Evolutionary conservation across 2,113 vertebrate genomes (phyloP), one percentile per base, ranked within the genome.

Genomic region (Callipepla squamata): DNA sequence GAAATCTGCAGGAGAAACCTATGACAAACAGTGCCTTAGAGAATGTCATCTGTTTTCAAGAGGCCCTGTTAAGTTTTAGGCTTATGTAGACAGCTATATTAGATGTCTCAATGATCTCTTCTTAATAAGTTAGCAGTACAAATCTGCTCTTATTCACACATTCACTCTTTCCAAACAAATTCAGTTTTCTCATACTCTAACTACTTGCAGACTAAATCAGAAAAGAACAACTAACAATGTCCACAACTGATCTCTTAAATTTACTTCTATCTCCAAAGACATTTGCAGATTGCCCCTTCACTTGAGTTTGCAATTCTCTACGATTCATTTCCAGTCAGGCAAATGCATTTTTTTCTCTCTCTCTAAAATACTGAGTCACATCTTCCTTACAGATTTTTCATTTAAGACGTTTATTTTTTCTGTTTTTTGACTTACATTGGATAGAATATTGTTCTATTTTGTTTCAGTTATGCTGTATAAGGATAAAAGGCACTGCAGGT

Each of bases 21-120:
- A 36, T 0, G 0, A 42, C 20, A 21, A 51, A 20, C 25, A 61
- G 4, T 5, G 30, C 4, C 26, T 67, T n/a, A 17, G 38, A 55
- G 8, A 72, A 6, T 25, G 7, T 19, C 59, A 7, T 14, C 13
- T 67, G 21, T 58, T 11, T 16, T 90, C 13, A 63, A 30, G 8
- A 80, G 32, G 4, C 1, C 85, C 20, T 36, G 11, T 5, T 55
- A 38, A 74, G 47, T 21, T 34, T 70, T 69, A 38, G 5, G 19
- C 53, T 89, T 28, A 55, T 23, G 11, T 32, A 50, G 13, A 19
- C 20, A 55, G 11, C 20, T 57, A 22, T 70, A 5, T 57, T 47
- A 28, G 1, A 8, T 72, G 45, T 36, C 40, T 73, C 68, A 40
- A 59, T 68, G 40, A 42, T 1, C 1, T 87, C 32, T 68, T 63